Percentiles rank a stretch among this genome's conserved stretches.
Evolutionary conservation across 1,140 invertebrate genomes (phyloP).

Genomic region (Drosophila obscura): DNA sequence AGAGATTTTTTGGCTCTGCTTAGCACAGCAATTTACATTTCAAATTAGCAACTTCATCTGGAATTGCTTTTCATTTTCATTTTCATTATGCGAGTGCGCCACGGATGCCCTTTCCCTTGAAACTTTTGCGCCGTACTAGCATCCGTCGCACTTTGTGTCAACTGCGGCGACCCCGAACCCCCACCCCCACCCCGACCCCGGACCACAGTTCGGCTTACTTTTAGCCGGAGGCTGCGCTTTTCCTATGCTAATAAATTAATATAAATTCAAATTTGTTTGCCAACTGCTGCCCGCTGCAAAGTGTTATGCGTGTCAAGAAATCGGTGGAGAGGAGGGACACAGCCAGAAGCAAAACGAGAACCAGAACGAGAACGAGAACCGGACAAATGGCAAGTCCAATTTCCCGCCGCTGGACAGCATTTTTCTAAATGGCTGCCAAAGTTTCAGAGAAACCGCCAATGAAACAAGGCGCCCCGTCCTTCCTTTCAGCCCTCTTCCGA

Average conservation of each 20-base stretch:
- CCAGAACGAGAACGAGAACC: constrained; percentile 28
- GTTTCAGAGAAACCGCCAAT: constrained; percentile 76
- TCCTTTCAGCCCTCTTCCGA: constrained; percentile 10
- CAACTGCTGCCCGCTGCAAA: constrained; percentile 73
- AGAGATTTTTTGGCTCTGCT: constrained; percentile 33
- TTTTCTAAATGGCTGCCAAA: constrained; percentile 71
- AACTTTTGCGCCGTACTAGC: constrained; percentile 23
- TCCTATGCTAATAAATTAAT: constrained; percentile 82
- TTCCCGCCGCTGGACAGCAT: constrained; percentile 47
- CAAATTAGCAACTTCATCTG: constrained; percentile 80
- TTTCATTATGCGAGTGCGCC: constrained; percentile 50
- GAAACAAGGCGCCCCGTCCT: constrained; percentile 50
- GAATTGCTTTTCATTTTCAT: constrained; percentile 82
- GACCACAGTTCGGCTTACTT: constrained; percentile 26
- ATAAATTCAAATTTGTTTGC: constrained; percentile 83
- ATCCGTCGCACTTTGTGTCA: constrained; percentile 24
- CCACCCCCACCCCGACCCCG: too few species aligned
- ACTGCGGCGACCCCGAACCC: constrained; percentile 44
- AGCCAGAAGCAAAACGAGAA: too few species aligned
- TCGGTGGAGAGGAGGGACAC: constrained; percentile 9
- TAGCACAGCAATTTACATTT: constrained; percentile 77
- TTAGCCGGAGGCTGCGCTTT: constrained; percentile 62
- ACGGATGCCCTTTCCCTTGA: constrained; percentile 12
- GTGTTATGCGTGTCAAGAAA: constrained; percentile 71
- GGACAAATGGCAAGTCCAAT: constrained; percentile 51